Conservation (phyloP, 2,113 vertebrate species). For the Epinephelus moara region DNA sequence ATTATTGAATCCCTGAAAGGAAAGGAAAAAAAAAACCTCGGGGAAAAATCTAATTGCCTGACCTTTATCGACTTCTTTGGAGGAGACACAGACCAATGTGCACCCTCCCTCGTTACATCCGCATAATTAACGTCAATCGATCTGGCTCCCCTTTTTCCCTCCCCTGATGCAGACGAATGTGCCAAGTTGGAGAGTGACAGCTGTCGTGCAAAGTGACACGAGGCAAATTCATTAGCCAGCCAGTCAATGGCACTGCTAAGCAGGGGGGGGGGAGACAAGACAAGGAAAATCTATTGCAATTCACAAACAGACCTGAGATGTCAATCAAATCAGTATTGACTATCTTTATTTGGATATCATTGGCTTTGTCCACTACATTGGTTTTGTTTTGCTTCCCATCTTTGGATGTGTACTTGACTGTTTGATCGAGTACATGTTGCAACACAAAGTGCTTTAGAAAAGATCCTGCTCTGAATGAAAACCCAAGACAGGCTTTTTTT, state of each 20-base stretch:
- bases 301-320: constrained; percentile 28
- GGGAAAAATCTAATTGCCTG: constrained; percentile 79
- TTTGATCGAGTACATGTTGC: constrained; percentile 20
- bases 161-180: constrained; percentile 64
- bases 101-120: constrained; percentile 78
- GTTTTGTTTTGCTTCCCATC: constrained; percentile 62
- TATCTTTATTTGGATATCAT: constrained; percentile 71
- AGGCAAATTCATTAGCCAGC: constrained; percentile 71
- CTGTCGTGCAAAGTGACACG: constrained; percentile 75
- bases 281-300: constrained; percentile 50
- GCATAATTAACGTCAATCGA: constrained; percentile 85
- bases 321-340: constrained; percentile 66
- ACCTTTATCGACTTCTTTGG: constrained; percentile 84
- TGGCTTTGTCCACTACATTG: constrained; percentile 54
- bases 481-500: not conserved
- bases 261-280: not conserved
- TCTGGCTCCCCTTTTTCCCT: constrained; percentile 74
- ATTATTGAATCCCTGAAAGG: constrained; percentile 67
- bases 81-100: constrained; percentile 75
- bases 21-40: constrained; percentile 23
- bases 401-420: constrained; percentile 13
- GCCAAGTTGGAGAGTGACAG: constrained; percentile 74
- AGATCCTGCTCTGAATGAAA: not conserved
- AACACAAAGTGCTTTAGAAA: not conserved
- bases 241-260: constrained; percentile 52